Base-by-base conservation (phyloP, 2,888 invertebrate species). In the Clanis bilineata region DNA sequence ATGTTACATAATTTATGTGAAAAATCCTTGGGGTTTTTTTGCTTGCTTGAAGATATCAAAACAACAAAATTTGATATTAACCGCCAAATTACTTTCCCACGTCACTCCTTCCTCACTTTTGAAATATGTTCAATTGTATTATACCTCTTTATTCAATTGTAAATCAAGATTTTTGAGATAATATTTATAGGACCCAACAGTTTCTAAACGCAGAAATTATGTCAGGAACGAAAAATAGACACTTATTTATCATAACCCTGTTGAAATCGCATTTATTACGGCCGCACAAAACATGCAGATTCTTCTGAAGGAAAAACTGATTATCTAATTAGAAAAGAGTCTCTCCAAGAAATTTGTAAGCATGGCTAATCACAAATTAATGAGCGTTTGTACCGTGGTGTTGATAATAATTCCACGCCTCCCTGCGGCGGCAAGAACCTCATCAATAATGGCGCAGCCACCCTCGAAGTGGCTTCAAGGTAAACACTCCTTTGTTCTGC, bases 291-390 rank as follows among this genome's bases (percentile, higher is more conserved):
- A 76, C 69, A 66, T 76, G 78, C 73, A 77, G 80, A 80, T 76
- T 73, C 78, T 65, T 68, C 70, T 70, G 73, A 74, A 71, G 81
- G 84, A 89, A 88, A 87, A 86, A 85, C 82, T 85, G 85, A 87
- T 87, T 86, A 86, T 83, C 83, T 86, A 88, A 90, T 90, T 90
- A 88, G 86, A 87, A 85, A 86, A 86, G 83, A 85, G 85, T 83
- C 82, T 78, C 73, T 74, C 71, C 76, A 82, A 85, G 85, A 78
- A 77, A 84, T 79, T 83, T 79, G 76, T 83, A 81, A 85, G 80
- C 51, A n/a, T 80, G 83, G 86, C 90, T 91, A 92, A 91, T 91
- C 91, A 91, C 86, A 85, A 91, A 92, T 92, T 91, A 92, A 92
- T 91, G 90, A 83, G 82, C 74, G 80, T 86, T 88, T 88, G 89